phyloP scores from a whole-genome alignment of 1,140 invertebrate species.

The Trichonephila clavata region DNA sequence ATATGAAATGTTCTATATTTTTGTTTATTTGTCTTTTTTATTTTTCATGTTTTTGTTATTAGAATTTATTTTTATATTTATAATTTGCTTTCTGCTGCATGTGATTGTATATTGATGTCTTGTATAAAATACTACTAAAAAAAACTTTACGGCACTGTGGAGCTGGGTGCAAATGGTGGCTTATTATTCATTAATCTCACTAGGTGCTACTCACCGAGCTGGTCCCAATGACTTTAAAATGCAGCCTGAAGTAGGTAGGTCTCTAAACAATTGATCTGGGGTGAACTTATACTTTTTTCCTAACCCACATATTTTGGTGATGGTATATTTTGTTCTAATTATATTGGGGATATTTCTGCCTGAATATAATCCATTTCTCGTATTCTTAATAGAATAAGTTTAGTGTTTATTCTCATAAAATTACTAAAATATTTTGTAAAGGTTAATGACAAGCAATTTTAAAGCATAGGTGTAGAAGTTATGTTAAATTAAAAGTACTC shows the following conservation, averaged over 20 bases:
- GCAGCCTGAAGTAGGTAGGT: conserved; percentile 76
- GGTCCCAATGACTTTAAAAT: conserved; percentile 75
- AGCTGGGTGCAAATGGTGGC: conserved; percentile 63
- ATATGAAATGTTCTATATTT: neutral
- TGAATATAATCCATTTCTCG: neutral
- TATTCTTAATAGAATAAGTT: neutral
- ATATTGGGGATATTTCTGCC: neutral
- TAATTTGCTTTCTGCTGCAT: conserved; percentile 25
- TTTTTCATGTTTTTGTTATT: neutral
- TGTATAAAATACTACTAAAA: conserved; percentile 56
- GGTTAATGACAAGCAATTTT: no score
- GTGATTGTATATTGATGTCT: neutral
- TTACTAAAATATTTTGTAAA: no score
- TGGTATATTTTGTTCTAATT: conserved; percentile 41
- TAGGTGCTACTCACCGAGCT: conserved; percentile 73
- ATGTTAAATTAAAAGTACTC: no score
- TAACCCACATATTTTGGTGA: conserved; percentile 37
- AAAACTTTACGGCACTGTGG: conserved; percentile 37
- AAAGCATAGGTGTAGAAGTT: no score
- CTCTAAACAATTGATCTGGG: conserved; percentile 46
- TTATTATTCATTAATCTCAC: conserved; percentile 75
- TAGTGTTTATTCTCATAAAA: no score
- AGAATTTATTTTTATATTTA: neutral
- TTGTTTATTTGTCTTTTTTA: neutral
- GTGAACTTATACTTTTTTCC: conserved; percentile 6